Base-by-base conservation (phyloP, 53 echinoderm and acorn worm genomes). In the Holothuria leucospilota region DNA sequence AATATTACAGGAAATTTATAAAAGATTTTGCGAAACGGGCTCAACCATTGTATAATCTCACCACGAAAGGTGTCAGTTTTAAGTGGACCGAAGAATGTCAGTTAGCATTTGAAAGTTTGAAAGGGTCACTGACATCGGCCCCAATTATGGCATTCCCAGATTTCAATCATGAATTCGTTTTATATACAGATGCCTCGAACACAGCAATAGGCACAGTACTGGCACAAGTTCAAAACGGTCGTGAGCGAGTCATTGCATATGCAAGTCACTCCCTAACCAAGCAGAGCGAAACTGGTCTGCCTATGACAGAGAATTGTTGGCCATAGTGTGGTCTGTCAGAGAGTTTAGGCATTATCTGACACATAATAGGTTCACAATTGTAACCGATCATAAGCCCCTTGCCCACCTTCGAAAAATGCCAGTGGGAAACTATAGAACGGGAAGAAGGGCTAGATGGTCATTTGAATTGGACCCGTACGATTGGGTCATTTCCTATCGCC, bases 351-450 rank as follows among this genome's bases (percentile, higher is more conserved):
- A 88, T 38, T 95, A 93, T 65, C 81, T 93, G 0, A 20, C 63
- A 0, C 49, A 39, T 27, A 59, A 83, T 16, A 51, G 13, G 0
- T 93, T 95, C 86, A 68, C 51, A 21, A 90, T 95, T 34, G 71
- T 90, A 14, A 95, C 95, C 6, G 95, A 95, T 49, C 95, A 93
- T 26, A 92, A 95, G 34, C 93, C 91, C 0, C 73, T 90, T 1
- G 81, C 80, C 23, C 85, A 89, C 6, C 62, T 93, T 25, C 69
- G 90, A 0, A 92, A 90, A 56, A 29, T 94, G 3, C 95, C 90
- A 10, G 78, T 94, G 16, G 68, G 72, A 7, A 83, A 82, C 89
- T 91, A 94, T 78, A 51, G 13, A 16, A 84, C 80, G 24, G 90
- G 90, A 0, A 68, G 82, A 5, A 80, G 90, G 0, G 82, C 92